Conservation (phyloP, 2,888 invertebrate species). For the Agrochola macilenta region DNA sequence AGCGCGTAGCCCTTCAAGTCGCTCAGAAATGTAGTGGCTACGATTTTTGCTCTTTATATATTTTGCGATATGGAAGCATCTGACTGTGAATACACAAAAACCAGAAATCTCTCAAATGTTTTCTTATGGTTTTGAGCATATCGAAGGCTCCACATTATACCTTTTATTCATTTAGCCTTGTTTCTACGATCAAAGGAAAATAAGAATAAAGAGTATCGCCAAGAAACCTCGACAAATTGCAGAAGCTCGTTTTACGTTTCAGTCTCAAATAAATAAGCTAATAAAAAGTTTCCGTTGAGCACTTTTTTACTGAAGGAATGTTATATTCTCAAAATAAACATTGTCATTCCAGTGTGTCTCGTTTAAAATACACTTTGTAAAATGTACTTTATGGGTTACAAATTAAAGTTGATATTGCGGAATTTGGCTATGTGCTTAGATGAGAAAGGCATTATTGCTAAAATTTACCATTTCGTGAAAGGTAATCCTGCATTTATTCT, state of each 20-base stretch:
- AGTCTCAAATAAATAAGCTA: constrained; percentile 64
- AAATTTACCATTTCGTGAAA: constrained; percentile 38
- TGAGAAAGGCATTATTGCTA: constrained; percentile 21
- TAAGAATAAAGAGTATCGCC: constrained; percentile 39
- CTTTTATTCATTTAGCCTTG: not conserved
- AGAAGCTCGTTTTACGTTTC: constrained; percentile 58
- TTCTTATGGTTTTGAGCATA: not conserved
- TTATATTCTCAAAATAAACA: constrained; percentile 54
- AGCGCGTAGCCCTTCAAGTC: not conserved
- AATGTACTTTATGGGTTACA: constrained; percentile 16
- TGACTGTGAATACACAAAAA: not conserved
- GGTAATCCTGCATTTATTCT: constrained; percentile 31
- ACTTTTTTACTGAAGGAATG: constrained; percentile 56
- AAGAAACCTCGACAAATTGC: constrained; percentile 45
- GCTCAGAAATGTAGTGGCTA: not conserved
- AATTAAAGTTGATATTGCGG: constrained; percentile 19
- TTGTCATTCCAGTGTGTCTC: constrained; percentile 39
- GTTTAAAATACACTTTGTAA: constrained; percentile 27
- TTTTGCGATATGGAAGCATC: no score
- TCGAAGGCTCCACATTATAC: no score
- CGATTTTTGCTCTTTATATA: not conserved
- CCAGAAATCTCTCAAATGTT: not conserved
- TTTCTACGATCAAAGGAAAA: constrained; percentile 26
- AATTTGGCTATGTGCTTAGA: not conserved
- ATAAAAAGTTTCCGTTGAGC: constrained; percentile 61